Conservation (phyloP, 2,113 vertebrate genomes). For the Xenopus borealis region DNA sequence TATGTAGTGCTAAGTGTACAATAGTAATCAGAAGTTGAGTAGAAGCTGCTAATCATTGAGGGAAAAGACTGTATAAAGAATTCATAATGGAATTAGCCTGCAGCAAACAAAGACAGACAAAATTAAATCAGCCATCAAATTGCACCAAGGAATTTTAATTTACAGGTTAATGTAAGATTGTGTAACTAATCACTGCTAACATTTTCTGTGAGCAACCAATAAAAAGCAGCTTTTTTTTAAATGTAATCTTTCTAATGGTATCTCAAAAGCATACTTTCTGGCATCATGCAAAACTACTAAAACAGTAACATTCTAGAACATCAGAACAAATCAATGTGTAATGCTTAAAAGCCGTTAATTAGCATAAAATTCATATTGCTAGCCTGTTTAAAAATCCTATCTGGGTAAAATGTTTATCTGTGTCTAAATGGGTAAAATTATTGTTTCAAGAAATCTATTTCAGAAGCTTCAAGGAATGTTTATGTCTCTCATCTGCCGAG, state of each 20-base stretch:
- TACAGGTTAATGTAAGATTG: conserved; percentile 99
- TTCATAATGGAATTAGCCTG: conserved; percentile 99
- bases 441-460: conserved; percentile 68
- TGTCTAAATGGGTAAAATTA: conserved; percentile 66
- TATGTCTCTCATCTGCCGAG: conserved; percentile 62
- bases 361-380: conserved; percentile 66
- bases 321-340: conserved; percentile 60
- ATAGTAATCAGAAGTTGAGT: conserved; percentile 99
- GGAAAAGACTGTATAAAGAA: conserved; percentile 99
- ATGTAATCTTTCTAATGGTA: conserved; percentile 68
- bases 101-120: conserved; percentile 91
- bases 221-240: conserved; percentile 66
- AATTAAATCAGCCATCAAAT: conserved; percentile 99
- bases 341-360: conserved; percentile 64
- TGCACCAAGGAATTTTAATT: conserved; percentile 99
- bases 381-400: conserved; percentile 55
- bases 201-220: conserved; percentile 86
- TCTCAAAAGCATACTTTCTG: conserved; percentile 73
- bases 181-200: conserved; percentile 99
- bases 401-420: conserved; percentile 60
- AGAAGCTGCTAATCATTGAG: conserved; percentile 99
- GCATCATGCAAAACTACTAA: conserved; percentile 61
- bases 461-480: conserved; percentile 66
- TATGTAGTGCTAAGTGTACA: conserved; percentile 99
- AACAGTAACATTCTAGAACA: conserved; percentile 58